Evolutionary conservation across 2,888 invertebrate genomes (phyloP).

Genomic region (Acholoe squamosa): DNA sequence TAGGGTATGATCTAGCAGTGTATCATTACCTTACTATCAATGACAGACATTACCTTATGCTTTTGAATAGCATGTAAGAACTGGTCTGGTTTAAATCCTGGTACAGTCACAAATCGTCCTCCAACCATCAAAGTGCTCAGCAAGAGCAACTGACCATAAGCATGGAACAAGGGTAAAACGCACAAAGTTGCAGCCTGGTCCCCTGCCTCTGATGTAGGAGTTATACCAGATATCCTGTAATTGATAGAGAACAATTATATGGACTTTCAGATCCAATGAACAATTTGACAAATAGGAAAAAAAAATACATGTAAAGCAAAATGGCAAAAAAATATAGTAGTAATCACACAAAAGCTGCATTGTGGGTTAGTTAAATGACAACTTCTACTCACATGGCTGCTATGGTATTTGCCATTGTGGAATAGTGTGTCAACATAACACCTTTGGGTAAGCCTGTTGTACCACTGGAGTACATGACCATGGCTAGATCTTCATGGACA

Average conservation of each 20-base stretch:
- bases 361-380: too few relatives aligned
- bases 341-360: too few relatives aligned
- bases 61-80: background rate
- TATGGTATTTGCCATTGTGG: background rate
- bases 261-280: too few relatives aligned
- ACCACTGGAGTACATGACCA: conserved; percentile 50
- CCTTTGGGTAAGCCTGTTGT: conserved; percentile 48
- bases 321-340: too few relatives aligned
- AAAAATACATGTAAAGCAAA: background rate
- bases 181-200: background rate
- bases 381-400: background rate
- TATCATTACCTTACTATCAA: too few relatives aligned
- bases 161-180: conserved; percentile 31
- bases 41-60: conserved; percentile 11
- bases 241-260: background rate
- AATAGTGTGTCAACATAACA: conserved; percentile 39
- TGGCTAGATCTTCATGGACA: background rate
- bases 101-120: background rate
- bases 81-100: conserved; percentile 36
- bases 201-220: background rate
- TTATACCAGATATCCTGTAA: background rate
- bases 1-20: conserved; percentile 20
- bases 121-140: background rate
- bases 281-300: too few relatives aligned
- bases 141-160: background rate